Percentiles rank a stretch among this genome's conserved stretches.
These are phyloP conservation scores for Auanema sp. DNA, from an alignment of 2,888 invertebrate genomes.

Conservation along the genomic window DNA sequence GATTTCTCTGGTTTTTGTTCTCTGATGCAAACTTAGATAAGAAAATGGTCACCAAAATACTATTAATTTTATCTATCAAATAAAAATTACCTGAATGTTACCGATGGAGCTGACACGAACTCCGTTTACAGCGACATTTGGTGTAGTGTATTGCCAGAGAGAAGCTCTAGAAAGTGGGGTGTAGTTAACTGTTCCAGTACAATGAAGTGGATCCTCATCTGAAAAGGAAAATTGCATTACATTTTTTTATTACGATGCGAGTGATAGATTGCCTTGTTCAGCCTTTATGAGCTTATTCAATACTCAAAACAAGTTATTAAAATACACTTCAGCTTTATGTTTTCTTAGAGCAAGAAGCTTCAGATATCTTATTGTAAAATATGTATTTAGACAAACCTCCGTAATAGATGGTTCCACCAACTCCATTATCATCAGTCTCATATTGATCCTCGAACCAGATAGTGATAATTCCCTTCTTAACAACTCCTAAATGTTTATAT, in stretches of 20 bases:
- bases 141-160: slow-evolving; percentile 14
- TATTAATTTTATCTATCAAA: too few relatives aligned
- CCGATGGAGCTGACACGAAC: neutral
- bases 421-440: slow-evolving; percentile 17
- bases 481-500: slow-evolving; percentile 4
- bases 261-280: neutral
- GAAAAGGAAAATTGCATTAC: neutral
- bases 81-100: neutral
- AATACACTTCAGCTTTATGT: too few relatives aligned
- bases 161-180: slow-evolving; percentile 6
- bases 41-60: too few relatives aligned
- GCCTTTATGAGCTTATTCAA: neutral
- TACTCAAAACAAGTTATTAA: too few relatives aligned
- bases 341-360: too few relatives aligned
- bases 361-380: too few relatives aligned
- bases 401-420: slow-evolving; percentile 19
- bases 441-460: slow-evolving; percentile 20
- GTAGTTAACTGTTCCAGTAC: neutral
- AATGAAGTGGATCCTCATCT: slow-evolving; percentile 18
- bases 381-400: slow-evolving; percentile 21
- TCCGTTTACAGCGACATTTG: slow-evolving; percentile 6
- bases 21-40: too few relatives aligned
- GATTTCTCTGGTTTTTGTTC: too few relatives aligned
- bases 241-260: neutral
- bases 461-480: slow-evolving; percentile 3